These are phyloP conservation scores for Latrodectus hesperus DNA, from an alignment of 2,888 invertebrate species.

Conservation along the genomic window DNA sequence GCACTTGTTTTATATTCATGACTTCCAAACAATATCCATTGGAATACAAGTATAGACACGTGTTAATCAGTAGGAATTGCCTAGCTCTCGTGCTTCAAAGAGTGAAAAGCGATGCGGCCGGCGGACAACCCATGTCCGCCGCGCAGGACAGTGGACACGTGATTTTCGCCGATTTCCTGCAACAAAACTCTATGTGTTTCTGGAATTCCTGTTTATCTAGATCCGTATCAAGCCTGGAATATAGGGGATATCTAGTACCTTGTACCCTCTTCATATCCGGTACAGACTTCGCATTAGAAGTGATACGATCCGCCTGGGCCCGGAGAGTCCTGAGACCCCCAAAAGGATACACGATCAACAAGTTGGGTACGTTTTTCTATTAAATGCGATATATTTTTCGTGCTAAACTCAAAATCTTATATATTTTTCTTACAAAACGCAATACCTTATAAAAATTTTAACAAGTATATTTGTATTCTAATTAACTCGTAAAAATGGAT, in stretches of 20 bases:
- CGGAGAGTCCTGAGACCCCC: constrained; percentile 94
- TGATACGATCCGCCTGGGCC: constrained; percentile 91
- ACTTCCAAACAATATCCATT: constrained; percentile 36
- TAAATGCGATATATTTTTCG: not conserved
- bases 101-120: not conserved
- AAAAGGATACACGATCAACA: constrained; percentile 91
- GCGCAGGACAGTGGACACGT: constrained; percentile 32
- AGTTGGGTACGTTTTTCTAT: constrained; percentile 85
- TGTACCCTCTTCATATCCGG: constrained; percentile 88
- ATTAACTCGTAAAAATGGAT: too few species aligned
- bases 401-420: not conserved
- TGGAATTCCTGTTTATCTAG: constrained; percentile 90
- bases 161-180: constrained; percentile 84
- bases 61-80: constrained; percentile 36
- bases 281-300: constrained; percentile 90
- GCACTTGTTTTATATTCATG: constrained; percentile 11
- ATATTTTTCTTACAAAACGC: not conserved
- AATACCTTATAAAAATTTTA: not conserved
- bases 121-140: not conserved
- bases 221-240: constrained; percentile 83
- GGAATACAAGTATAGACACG: constrained; percentile 7
- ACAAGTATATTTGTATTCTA: too few species aligned
- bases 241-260: constrained; percentile 92
- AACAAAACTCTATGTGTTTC: constrained; percentile 94
- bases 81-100: constrained; percentile 44